Conservation (phyloP, 2,888 invertebrate species). For the Diplolepis rosae region DNA sequence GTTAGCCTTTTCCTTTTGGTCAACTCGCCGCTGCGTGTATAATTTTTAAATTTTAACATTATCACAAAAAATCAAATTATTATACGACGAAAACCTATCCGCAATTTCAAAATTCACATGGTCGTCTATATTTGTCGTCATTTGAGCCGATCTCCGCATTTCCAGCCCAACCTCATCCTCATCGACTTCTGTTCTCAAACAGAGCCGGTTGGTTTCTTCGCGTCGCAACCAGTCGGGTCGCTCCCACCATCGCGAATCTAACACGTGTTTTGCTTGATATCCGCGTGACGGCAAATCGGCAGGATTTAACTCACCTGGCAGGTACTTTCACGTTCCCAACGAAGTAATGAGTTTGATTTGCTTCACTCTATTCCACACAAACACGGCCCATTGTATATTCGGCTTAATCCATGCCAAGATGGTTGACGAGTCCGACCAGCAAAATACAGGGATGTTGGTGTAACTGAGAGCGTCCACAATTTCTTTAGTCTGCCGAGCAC, state of each 20-base stretch:
- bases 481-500: conserved; percentile 43
- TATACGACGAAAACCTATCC: conserved; percentile 32
- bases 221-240: too few relatives aligned
- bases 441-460: conserved; percentile 38
- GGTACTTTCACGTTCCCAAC: too few relatives aligned
- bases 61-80: too few relatives aligned
- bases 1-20: conserved; percentile 25
- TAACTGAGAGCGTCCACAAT: conserved; percentile 31
- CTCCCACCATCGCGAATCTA: conserved; percentile 62
- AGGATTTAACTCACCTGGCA: too few relatives aligned
- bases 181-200: conserved; percentile 1
- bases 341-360: too few relatives aligned
- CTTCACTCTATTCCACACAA: too few relatives aligned
- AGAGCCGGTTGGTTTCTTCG: conserved; percentile 28
- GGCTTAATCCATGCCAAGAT: conserved; percentile 59
- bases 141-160: conserved; percentile 18
- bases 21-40: conserved; percentile 16
- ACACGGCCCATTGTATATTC: too few relatives aligned
- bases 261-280: conserved; percentile 53
- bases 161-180: conserved; percentile 33
- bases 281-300: conserved; percentile 65
- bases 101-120: background rate
- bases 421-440: too few relatives aligned
- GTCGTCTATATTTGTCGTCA: background rate
- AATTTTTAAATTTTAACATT: conserved; percentile 35